Percentiles rank a stretch among this genome's conserved stretches.
Conservation (phyloP, 2,888 invertebrate genomes). For the Eristalis pertinax region DNA sequence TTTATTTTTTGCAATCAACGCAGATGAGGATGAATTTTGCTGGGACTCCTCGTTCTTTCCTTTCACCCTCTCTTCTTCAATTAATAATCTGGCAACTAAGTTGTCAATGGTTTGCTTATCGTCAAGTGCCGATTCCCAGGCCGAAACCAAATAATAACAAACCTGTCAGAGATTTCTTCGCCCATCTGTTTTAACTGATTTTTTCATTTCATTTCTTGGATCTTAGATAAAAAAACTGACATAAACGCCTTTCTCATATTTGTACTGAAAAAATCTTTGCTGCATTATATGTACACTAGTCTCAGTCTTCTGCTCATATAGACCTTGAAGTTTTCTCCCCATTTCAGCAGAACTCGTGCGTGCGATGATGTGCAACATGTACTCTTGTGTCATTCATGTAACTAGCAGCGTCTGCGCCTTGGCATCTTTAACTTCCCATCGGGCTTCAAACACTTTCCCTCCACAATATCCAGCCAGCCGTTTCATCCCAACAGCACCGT, state of each 20-base stretch:
- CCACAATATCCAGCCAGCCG: slow-evolving; percentile 18
- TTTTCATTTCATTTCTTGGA: slow-evolving; percentile 8
- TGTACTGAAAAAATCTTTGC: slow-evolving; percentile 4
- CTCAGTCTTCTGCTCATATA: slow-evolving; percentile 11
- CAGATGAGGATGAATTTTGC: not conserved
- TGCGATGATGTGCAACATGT: slow-evolving; percentile 11
- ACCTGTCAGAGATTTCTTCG: not conserved
- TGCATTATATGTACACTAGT: slow-evolving; percentile 6
- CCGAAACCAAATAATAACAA: not conserved
- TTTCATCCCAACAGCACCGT: slow-evolving; percentile 9
- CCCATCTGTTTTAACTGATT: slow-evolving; percentile 6
- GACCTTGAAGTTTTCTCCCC: slow-evolving; percentile 14
- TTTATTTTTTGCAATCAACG: not conserved
- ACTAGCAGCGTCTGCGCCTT: slow-evolving; percentile 8
- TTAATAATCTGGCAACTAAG: not conserved
- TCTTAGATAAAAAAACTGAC: slow-evolving; percentile 10
- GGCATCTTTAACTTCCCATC: slow-evolving; percentile 13
- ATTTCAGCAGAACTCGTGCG: slow-evolving; percentile 16
- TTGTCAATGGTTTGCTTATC: not conserved
- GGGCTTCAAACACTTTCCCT: slow-evolving; percentile 12
- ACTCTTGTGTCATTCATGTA: slow-evolving; percentile 10
- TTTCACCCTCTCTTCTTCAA: slow-evolving; percentile 6
- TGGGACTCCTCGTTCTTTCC: slow-evolving; percentile 10
- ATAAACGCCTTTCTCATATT: slow-evolving; percentile 6
- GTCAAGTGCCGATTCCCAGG: not conserved